Base-by-base conservation (phyloP, 2,113 vertebrate genomes). In the Jacana jacana region DNA sequence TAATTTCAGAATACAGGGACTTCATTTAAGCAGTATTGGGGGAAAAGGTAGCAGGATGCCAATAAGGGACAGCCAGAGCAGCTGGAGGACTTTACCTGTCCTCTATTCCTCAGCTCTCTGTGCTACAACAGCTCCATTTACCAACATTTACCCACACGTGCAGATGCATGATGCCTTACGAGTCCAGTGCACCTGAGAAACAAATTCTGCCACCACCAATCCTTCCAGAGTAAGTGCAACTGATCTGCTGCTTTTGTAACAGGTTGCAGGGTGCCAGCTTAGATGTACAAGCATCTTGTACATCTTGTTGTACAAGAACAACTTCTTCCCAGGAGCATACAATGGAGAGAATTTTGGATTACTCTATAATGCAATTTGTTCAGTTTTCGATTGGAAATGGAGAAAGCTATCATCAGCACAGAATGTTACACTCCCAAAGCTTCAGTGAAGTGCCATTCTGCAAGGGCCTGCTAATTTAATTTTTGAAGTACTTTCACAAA, bases 281-380 rank as follows among this genome's bases (percentile, higher is more conserved):
- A 28, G 24, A 61, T 79, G 79, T n/a, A n/a, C n/a, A n/a, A n/a
- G n/a, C n/a, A n/a, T n/a, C n/a, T n/a, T n/a, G n/a, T n/a, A n/a
- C n/a, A n/a, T 82, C 23, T 30, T 70, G 6, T 35, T 0, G 0
- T n/a, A 73, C 0, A 7, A 72, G 39, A 57, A 18, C 65, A 61
- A 0, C 6, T 61, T 71, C 55, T 89, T 91, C 18, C 33, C 61
- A 48, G 31, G 1, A 89, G 5, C 11, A 13, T n/a, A 23, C 1
- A 7, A 46, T 9, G 16, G 44, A 80, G 8, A 60, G 3, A 4
- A 27, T 48, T 84, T 71, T 55, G 79, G 87, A 82, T 69, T 60
- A 60, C 14, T 31, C 42, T 31, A 39, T 27, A 82, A 89, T 25
- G 18, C 11, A 51, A 60, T 69, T 61, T 87, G 7, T 82, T 89